Evolutionary conservation across 2,888 invertebrate species (phyloP).

Genomic region (Drosophila subsilvestris): DNA sequence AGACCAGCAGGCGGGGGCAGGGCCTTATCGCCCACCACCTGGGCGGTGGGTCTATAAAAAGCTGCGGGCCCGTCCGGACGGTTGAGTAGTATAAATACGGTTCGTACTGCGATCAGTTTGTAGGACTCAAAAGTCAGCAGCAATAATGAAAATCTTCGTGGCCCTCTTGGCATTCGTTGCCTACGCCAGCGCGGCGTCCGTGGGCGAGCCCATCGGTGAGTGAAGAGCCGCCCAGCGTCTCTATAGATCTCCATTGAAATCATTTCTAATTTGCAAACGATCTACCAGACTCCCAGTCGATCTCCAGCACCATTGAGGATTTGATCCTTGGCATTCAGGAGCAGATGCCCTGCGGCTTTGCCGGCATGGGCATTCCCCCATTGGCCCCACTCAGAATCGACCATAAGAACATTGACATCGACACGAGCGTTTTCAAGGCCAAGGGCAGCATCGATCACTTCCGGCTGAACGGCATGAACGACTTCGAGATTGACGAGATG

Average conservation of each 20-base stretch:
- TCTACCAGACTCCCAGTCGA: constrained; percentile 64
- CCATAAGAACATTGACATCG: constrained; percentile 67
- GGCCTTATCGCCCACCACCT: constrained; percentile 53
- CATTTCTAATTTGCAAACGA: not conserved
- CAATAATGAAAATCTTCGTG: constrained; percentile 77
- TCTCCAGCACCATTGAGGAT: constrained; percentile 67
- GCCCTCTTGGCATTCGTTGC: constrained; percentile 76
- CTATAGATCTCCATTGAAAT: not conserved
- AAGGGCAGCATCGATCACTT: constrained; percentile 72
- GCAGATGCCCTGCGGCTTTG: constrained; percentile 82
- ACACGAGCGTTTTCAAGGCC: constrained; percentile 52
- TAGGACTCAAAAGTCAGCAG: constrained; percentile 36
- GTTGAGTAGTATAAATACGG: constrained; percentile 73
- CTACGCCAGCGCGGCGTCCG: constrained; percentile 61
- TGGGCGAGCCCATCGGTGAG: constrained; percentile 68
- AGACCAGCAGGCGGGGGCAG: constrained; percentile 8
- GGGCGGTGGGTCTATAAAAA: constrained; percentile 72
- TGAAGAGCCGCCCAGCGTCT: constrained; percentile 4
- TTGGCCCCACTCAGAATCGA: constrained; percentile 75
- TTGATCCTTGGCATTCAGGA: constrained; percentile 60
- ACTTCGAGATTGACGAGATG: constrained; percentile 75
- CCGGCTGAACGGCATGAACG: constrained; percentile 73
- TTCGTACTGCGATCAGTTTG: constrained; percentile 60
- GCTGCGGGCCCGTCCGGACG: constrained; percentile 16
- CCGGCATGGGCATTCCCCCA: constrained; percentile 74